These are phyloP conservation scores for Uromys caudimaculatus DNA, from an alignment of 2,797 vertebrate species.

Conservation along the genomic window DNA sequence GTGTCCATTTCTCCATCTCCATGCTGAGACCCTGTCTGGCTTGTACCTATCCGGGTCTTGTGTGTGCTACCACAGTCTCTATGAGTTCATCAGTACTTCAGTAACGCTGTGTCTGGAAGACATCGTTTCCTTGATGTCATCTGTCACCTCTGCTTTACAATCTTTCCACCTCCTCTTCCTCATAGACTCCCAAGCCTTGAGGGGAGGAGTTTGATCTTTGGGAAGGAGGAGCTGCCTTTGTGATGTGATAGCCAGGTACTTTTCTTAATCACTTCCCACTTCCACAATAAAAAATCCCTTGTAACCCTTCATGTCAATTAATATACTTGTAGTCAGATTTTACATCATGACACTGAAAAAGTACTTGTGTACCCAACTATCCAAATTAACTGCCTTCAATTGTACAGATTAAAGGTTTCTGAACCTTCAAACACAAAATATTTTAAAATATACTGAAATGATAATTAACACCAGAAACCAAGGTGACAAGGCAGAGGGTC, in stretches of 20 bases:
- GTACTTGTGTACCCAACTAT: background rate
- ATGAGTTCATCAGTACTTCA: background rate
- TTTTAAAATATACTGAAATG: conserved; percentile 29
- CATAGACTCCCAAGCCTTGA: background rate
- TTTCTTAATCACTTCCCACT: background rate
- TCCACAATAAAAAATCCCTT: conserved; percentile 35
- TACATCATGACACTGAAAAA: conserved; percentile 16
- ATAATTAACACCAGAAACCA: conserved; percentile 51
- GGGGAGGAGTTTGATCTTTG: background rate
- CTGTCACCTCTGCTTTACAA: background rate
- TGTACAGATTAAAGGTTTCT: conserved; percentile 42
- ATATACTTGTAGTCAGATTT: conserved; percentile 35
- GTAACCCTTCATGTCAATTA: conserved; percentile 50
- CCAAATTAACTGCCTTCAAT: background rate
- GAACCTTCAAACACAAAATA: conserved; percentile 57
- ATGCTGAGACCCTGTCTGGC: background rate
- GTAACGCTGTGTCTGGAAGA: background rate
- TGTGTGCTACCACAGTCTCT: background rate
- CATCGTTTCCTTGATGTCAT: background rate
- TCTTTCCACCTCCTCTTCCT: background rate
- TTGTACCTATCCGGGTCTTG: background rate
- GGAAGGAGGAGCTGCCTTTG: background rate
- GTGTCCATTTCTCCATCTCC: background rate
- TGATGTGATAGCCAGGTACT: background rate
- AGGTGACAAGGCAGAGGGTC: background rate